Evolutionary conservation across 92 coral and sea anemone species (phyloP).

Genomic region (Ricordea florida): DNA sequence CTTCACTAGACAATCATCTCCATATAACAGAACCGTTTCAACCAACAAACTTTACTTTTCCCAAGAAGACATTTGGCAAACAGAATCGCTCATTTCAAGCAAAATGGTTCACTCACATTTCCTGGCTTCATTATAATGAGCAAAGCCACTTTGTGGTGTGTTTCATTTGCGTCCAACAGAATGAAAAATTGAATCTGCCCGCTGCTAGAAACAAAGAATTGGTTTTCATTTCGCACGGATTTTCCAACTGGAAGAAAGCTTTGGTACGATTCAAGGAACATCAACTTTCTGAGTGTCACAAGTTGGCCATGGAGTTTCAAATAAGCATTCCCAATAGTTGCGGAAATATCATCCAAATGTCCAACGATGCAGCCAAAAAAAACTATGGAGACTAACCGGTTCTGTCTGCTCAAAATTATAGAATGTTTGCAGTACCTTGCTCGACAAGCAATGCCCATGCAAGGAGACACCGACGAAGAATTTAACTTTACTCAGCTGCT

Average conservation of each 20-base stretch:
- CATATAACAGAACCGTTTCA: conserved; percentile 56
- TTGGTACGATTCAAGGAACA: conserved; percentile 54
- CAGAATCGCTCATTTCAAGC: conserved; percentile 64
- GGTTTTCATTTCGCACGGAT: conserved; percentile 46
- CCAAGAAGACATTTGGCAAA: conserved; percentile 41
- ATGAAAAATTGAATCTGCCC: conserved; percentile 51
- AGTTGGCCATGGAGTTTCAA: conserved; percentile 50
- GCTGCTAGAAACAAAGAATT: conserved; percentile 62
- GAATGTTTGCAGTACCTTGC: conserved; percentile 52
- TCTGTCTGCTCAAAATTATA: conserved; percentile 33
- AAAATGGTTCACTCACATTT: conserved; percentile 70
- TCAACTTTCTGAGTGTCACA: conserved; percentile 66
- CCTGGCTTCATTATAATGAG: conserved; percentile 77
- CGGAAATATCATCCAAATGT: conserved; percentile 46
- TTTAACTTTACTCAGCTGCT: conserved; percentile 62
- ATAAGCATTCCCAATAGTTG: conserved; percentile 36
- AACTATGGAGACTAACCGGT: conserved; percentile 19
- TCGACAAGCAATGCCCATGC: conserved; percentile 53
- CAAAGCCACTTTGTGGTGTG: conserved; percentile 65
- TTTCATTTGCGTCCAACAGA: conserved; percentile 49
- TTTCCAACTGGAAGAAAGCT: conserved; percentile 73
- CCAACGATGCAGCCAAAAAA: conserved; percentile 1
- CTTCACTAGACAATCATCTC: too few relatives aligned
- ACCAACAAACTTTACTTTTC: conserved; percentile 64
- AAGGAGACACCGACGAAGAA: conserved; percentile 56